Base-by-base conservation (phyloP, 2,888 invertebrate genomes). In the Chloroclysta siterata region DNA sequence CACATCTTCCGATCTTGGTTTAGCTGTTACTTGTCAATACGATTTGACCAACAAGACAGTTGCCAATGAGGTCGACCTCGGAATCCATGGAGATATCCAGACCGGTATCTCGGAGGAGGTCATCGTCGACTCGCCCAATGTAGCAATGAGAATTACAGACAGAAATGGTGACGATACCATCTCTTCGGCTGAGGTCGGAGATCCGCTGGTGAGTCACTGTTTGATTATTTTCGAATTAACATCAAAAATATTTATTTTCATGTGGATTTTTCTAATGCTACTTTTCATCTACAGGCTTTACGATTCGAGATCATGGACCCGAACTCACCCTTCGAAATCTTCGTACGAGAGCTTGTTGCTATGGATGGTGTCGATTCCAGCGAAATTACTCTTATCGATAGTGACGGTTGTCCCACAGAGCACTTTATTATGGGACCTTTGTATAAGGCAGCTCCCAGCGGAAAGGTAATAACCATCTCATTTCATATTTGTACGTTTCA, bases 11-110 rank as follows among this genome's bases (percentile, higher is more conserved):
- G 98, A 98, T 94, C 94, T 98, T 78, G 98, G 98, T 44, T 94
- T 98, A 60, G 97, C 98, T 52, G 97, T 98, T 65, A 97, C 98
- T 72, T 98, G 98, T 87, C 98, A 98, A 84, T 98, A 98, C 88
- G 98, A 98, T 85, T 93, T 98, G 76, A 97, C 97, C 75, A 98
- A 98, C 88, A 98, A 98, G 93, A 98, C 97, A 58, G 98, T 98
- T 47, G 96, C 97, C 63, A 98, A 98, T 88, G 97, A 98, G 87
- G 97, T 98, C 55, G 97, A 97, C 86, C 94, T 97, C 71, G 97
- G 97, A 71, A 97, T 98, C 60, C 96, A 96, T 71, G 98, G 97
- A 61, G 98, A 98, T 84, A 97, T 98, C 79, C 95, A 95, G 82
- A 96, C 97, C 57, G 97, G 97, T 54, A 94, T 98, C 66, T 96